Evolutionary conservation across 1,140 invertebrate genomes (phyloP).

Genomic region (Stratiolaelaps scimitus): DNA sequence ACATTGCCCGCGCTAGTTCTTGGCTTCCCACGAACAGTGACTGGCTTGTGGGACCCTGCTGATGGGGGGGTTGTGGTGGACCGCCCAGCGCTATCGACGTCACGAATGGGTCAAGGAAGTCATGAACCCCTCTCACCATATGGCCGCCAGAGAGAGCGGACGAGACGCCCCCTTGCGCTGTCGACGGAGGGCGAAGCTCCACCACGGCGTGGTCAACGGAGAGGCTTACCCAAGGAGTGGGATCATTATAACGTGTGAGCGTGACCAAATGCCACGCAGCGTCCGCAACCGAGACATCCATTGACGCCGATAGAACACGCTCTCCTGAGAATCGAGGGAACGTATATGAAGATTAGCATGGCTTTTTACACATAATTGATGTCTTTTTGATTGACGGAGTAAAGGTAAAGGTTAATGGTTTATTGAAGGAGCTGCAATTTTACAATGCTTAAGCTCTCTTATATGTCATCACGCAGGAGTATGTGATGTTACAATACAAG

Average conservation of each 20-base stretch:
- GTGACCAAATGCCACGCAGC: slow-evolving; percentile 28
- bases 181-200: neutral
- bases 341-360: too few relatives aligned
- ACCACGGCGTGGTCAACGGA: neutral
- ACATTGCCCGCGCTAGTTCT: neutral
- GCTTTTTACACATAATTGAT: too few relatives aligned
- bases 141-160: slow-evolving; percentile 41
- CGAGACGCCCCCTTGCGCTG: neutral
- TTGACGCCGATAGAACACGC: neutral
- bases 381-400: too few relatives aligned
- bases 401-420: too few relatives aligned
- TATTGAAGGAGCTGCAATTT: too few relatives aligned
- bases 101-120: slow-evolving; percentile 78
- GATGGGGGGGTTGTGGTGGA: slow-evolving; percentile 36
- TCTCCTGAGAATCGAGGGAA: slow-evolving; percentile 8
- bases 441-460: too few relatives aligned
- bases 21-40: neutral
- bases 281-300: slow-evolving; percentile 18
- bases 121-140: slow-evolving; percentile 54
- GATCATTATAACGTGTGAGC: neutral
- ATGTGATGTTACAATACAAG: too few relatives aligned
- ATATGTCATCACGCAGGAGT: too few relatives aligned
- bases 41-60: slow-evolving; percentile 6
- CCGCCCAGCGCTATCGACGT: slow-evolving; percentile 64
- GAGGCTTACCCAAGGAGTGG: slow-evolving; percentile 1